These are phyloP conservation scores for Eristalinus sepulchralis DNA, from an alignment of 2,888 invertebrate species.

Conservation along the genomic window DNA sequence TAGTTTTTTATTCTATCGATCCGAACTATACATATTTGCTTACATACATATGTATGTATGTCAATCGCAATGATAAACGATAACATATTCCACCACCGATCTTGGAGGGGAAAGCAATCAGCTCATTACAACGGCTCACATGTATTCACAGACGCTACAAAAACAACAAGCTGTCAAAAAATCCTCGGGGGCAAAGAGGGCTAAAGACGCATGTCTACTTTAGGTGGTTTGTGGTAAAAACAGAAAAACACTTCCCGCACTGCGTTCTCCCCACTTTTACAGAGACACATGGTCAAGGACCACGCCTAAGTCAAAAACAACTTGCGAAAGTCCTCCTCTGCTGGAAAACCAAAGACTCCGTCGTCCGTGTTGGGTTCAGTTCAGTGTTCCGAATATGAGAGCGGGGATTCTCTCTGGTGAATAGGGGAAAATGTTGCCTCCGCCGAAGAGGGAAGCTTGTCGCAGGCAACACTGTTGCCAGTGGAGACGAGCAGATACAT, in stretches of 20 bases:
- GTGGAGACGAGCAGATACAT: constrained; percentile 40
- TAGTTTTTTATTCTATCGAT: no score
- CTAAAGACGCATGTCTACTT: no score
- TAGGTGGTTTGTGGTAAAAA: no score
- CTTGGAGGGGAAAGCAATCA: no score
- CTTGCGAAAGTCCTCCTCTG: constrained; percentile 61
- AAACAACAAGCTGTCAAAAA: no score
- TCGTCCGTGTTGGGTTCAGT: not conserved
- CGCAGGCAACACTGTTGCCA: constrained; percentile 58
- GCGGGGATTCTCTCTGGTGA: not conserved
- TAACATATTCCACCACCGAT: no score
- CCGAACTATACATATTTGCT: no score
- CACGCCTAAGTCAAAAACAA: constrained; percentile 70
- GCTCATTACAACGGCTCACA: no score
- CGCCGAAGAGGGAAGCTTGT: not conserved
- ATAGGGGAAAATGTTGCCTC: constrained; percentile 1
- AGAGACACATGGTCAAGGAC: constrained; percentile 69
- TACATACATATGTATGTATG: no score
- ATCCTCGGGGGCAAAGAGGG: no score
- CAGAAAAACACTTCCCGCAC: not conserved
- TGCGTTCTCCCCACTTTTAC: not conserved
- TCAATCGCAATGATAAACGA: no score
- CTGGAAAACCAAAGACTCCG: not conserved
- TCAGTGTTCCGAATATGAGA: constrained; percentile 27
- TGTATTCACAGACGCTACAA: no score